These are phyloP conservation scores for Oryzias woworae DNA, from an alignment of 2,113 vertebrate genomes.

Conservation along the genomic window DNA sequence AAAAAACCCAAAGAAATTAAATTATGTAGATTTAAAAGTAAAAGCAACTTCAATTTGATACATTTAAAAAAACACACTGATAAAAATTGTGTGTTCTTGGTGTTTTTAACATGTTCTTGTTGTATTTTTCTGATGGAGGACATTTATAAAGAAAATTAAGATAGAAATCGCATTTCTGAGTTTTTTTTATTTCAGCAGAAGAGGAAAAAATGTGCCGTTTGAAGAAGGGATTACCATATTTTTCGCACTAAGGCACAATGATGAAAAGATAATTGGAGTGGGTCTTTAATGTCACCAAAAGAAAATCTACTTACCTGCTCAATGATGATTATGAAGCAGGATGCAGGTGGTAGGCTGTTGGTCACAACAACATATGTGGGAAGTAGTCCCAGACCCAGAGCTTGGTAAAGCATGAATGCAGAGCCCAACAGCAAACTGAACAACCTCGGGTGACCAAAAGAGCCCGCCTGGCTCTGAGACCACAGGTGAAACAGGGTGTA, in stretches of 20 bases:
- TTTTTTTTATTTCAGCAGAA: no score
- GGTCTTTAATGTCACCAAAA: neutral
- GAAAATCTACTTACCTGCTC: constrained; percentile 84
- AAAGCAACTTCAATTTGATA: no score
- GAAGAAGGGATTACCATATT: no score
- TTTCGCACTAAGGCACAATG: no score
- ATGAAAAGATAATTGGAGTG: no score
- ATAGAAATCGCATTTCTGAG: no score
- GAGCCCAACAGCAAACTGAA: constrained; percentile 73
- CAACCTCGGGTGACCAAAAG: constrained; percentile 67
- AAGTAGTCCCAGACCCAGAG: constrained; percentile 80
- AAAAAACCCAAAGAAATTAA: constrained; percentile 1
- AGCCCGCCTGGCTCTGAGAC: constrained; percentile 77
- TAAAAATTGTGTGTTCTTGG: neutral
- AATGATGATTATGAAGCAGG: constrained; percentile 86
- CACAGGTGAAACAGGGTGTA: constrained; percentile 85
- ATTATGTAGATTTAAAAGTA: neutral
- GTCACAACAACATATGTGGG: constrained; percentile 83
- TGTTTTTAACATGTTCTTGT: fast-evolving
- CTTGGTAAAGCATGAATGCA: constrained; percentile 84
- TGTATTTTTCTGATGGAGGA: no score
- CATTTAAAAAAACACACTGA: neutral
- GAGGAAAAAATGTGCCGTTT: no score
- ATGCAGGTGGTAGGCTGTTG: constrained; percentile 87
- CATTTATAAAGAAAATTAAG: no score